phyloP scores from a whole-genome alignment of 2,797 vertebrate genomes.

The Tenualosa ilisha region DNA sequence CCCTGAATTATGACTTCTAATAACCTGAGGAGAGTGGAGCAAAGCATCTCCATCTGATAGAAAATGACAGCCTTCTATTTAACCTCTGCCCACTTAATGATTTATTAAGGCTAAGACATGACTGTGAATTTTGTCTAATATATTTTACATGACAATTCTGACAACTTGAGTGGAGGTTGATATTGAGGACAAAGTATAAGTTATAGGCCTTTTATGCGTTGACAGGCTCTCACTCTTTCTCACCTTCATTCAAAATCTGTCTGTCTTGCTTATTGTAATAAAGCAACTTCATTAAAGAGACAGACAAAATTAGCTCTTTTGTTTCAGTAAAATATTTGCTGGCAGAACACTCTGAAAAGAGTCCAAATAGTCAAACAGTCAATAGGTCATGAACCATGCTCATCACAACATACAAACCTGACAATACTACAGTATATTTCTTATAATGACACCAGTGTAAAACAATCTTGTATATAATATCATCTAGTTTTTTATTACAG shows the following conservation, averaged over 20 bases:
- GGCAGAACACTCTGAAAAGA: not conserved
- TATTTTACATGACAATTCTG: conserved; percentile 27
- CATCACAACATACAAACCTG: not conserved
- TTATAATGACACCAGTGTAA: not conserved
- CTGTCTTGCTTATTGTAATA: not conserved
- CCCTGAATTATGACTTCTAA: not conserved
- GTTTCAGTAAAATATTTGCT: not conserved
- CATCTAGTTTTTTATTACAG: too few species aligned
- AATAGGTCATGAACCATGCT: not conserved
- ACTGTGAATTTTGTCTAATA: conserved; percentile 6
- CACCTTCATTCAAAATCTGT: not conserved
- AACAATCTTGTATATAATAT: too few species aligned
- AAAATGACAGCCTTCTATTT: conserved; percentile 3
- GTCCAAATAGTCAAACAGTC: too few species aligned
- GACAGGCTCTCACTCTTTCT: not conserved
- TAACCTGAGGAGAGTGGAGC: not conserved
- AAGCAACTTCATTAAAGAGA: not conserved
- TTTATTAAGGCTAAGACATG: not conserved
- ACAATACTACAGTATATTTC: not conserved
- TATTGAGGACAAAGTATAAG: conserved; percentile 11
- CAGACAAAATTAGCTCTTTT: not conserved
- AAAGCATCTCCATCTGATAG: not conserved
- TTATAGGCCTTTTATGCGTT: not conserved
- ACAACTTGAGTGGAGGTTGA: conserved; percentile 15
- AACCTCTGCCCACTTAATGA: conserved; percentile 20